Conservation (phyloP, 1,140 invertebrate species). For the Harpegnathos saltator region DNA sequence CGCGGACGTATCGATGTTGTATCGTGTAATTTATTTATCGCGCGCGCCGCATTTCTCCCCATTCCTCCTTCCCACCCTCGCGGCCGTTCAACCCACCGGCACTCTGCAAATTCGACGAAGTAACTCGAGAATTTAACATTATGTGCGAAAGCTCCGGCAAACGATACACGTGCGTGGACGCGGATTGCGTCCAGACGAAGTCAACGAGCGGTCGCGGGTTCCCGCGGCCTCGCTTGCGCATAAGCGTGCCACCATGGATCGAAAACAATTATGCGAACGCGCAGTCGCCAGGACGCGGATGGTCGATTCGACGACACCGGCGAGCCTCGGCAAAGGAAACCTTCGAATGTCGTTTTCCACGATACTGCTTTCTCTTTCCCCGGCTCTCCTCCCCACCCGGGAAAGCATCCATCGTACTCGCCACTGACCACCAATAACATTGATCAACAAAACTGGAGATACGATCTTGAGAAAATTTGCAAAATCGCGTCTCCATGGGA, state of each 20-base stretch:
- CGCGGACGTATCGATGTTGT: slow-evolving; percentile 18
- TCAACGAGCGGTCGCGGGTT: no score
- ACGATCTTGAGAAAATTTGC: no score
- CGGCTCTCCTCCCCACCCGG: background rate
- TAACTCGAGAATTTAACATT: slow-evolving; percentile 30
- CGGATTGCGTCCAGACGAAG: no score
- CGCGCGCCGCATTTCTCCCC: background rate
- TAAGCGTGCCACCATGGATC: background rate
- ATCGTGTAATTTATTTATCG: slow-evolving; percentile 49
- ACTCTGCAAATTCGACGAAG: slow-evolving; percentile 24
- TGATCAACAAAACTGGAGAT: slow-evolving; percentile 55
- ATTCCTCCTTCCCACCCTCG: background rate
- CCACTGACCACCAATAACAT: slow-evolving; percentile 42
- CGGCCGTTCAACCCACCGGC: background rate
- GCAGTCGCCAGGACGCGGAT: no score
- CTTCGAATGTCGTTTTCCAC: background rate
- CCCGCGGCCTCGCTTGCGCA: no score
- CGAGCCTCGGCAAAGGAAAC: background rate
- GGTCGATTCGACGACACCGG: slow-evolving; percentile 1
- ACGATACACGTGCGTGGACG: background rate
- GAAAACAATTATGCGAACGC: slow-evolving; percentile 20
- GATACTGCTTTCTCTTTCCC: slow-evolving; percentile 6
- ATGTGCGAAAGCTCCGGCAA: background rate
- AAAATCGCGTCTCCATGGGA: no score
- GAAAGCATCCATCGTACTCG: slow-evolving; percentile 16